phyloP scores from a whole-genome alignment of 2,888 invertebrate species.

The Lasius platythorax region DNA sequence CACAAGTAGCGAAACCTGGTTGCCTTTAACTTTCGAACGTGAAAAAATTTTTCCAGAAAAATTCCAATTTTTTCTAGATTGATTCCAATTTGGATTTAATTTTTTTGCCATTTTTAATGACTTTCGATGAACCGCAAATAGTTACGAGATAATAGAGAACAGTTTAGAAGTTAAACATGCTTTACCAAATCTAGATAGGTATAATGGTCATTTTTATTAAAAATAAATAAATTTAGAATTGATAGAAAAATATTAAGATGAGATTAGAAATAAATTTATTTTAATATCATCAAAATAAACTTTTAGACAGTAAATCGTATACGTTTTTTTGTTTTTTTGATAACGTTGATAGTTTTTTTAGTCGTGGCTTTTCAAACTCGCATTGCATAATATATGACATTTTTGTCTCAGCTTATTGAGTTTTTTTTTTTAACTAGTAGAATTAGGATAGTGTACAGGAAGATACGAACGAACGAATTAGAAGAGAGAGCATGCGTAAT shows the following conservation, averaged over 20 bases:
- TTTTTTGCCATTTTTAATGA: neutral
- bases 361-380: too few species aligned
- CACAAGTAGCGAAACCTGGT: slow-evolving; percentile 17
- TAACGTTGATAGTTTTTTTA: neutral
- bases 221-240: neutral
- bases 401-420: neutral
- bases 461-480: neutral
- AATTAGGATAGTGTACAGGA: neutral
- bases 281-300: neutral
- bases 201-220: neutral
- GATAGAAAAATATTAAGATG: neutral
- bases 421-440: neutral
- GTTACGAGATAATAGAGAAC: neutral
- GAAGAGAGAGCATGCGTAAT: slow-evolving; percentile 21
- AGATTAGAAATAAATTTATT: neutral
- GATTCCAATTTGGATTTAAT: neutral
- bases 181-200: neutral
- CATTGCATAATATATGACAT: neutral
- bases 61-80: neutral
- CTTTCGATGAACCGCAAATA: neutral
- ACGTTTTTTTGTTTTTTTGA: neutral
- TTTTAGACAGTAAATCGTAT: neutral
- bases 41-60: neutral
- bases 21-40: neutral
- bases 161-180: neutral